Base-by-base conservation (phyloP, 2,888 invertebrate species). In the Catocala fraxini region DNA sequence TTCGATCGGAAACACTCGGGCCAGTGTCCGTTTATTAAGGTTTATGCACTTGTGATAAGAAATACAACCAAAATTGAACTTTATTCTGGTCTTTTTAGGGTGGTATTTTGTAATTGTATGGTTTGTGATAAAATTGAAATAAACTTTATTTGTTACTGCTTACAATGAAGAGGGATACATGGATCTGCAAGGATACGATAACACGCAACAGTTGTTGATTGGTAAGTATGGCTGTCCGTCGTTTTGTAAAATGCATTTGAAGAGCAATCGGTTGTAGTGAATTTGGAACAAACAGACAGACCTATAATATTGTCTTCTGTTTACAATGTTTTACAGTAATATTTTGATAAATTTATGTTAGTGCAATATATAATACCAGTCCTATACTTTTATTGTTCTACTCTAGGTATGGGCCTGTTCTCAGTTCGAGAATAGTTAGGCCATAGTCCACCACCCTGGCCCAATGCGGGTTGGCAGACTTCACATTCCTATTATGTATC, bases 151-250 rank as follows among this genome's bases (percentile, higher is more conserved):
- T 78, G 72, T 81, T 79, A 79, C 70, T 84, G 90, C 90, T 85
- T 67, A 65, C 84, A 61, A 67, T 83, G 79, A 82, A 85, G 85
- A 85, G 33, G 84, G 85, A 80, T 85, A 84, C 68, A 86, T 90
- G 90, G 91, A 91, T 75, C 88, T 90, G 33, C 91, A 91, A 84
- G 88, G 88, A 68, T 91, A 89, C 66, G 91, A 91, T 77, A 91
- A 90, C 73, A 89, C 90, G 13, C 91, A 91, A 74, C 90, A 91
- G 71, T 81, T 91, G 63, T 82, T 91, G 54, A 87, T 90, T 63
- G 91, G 91, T 91, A 86, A 90, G 91, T 89, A 64, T 52, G 51
- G 12, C 45, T 57, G 54, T 55, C 49, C 12, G 45, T 39, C 34
- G 12, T 25, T 15, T 5, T 59, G 4, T 47, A 11, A 45, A 52